These are phyloP conservation scores for Anaspis maculata DNA, from an alignment of 2,888 invertebrate species.

Conservation along the genomic window DNA sequence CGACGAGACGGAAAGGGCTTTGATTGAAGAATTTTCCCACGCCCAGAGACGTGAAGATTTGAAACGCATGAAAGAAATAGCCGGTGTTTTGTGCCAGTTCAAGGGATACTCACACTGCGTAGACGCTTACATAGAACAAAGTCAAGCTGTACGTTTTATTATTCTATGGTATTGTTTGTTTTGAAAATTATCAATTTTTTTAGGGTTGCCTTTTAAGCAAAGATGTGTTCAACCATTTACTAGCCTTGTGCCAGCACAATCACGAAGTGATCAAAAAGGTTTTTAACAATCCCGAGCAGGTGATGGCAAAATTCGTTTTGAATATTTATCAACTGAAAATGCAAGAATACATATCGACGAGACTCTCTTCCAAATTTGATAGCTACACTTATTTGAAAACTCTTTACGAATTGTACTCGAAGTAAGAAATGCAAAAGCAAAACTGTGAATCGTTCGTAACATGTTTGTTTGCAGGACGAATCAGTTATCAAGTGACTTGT, in stretches of 20 bases:
- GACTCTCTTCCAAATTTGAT: slow-evolving; percentile 71
- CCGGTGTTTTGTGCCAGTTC: slow-evolving; percentile 86
- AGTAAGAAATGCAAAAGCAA: slow-evolving; percentile 45
- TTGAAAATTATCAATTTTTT: slow-evolving; percentile 30
- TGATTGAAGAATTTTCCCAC: slow-evolving; percentile 91
- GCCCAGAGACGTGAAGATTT: slow-evolving; percentile 82
- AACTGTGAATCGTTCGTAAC: slow-evolving; percentile 3
- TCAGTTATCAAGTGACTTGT: slow-evolving; percentile 65
- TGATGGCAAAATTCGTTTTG: slow-evolving; percentile 95
- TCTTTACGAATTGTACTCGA: slow-evolving; percentile 82
- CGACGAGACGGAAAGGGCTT: slow-evolving; percentile 77
- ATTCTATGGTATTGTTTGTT: no score
- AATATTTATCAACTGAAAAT: slow-evolving; percentile 90
- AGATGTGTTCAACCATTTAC: slow-evolving; percentile 84
- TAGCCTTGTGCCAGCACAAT: slow-evolving; percentile 83
- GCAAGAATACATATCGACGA: slow-evolving; percentile 76
- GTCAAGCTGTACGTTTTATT: slow-evolving; percentile 66
- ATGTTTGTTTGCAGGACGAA: slow-evolving; percentile 52
- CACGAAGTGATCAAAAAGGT: slow-evolving; percentile 78
- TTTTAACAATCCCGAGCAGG: slow-evolving; percentile 91
- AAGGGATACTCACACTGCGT: slow-evolving; percentile 95
- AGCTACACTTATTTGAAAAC: slow-evolving; percentile 83
- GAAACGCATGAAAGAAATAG: slow-evolving; percentile 86
- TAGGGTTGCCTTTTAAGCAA: slow-evolving; percentile 78
- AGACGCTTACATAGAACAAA: slow-evolving; percentile 93